Evolutionary conservation across 1,140 invertebrate genomes (phyloP).

Genomic region (Planococcus citri): DNA sequence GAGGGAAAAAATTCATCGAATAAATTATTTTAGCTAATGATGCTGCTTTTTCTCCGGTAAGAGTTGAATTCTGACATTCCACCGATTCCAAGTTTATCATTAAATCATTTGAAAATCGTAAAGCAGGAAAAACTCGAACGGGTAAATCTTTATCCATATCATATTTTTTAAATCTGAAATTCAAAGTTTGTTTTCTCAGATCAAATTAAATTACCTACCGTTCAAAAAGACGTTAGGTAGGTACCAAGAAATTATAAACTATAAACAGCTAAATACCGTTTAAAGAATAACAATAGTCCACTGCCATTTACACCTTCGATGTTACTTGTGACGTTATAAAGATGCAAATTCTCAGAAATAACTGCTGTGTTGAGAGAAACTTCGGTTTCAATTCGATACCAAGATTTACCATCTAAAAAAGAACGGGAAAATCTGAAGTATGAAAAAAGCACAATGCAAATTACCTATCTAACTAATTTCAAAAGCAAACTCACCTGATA

Average conservation of each 20-base stretch:
- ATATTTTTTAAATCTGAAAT: neutral
- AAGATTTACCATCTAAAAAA: neutral
- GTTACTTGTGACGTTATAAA: neutral
- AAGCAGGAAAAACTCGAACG: neutral
- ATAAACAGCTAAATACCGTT: neutral
- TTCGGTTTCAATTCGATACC: neutral
- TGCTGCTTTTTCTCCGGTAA: constrained; percentile 22
- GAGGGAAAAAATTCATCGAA: too few species aligned
- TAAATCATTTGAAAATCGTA: neutral
- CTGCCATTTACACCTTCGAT: neutral
- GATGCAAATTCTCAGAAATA: neutral
- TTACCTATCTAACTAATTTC: too few species aligned
- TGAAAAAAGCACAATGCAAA: too few species aligned
- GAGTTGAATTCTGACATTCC: neutral
- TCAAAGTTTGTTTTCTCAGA: too few species aligned
- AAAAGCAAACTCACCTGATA: neutral
- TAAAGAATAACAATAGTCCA: neutral
- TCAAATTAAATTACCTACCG: too few species aligned
- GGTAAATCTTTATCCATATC: neutral
- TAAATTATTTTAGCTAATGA: neutral
- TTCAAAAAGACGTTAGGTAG: too few species aligned
- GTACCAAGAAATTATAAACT: too few species aligned
- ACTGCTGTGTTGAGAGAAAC: neutral
- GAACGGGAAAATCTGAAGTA: too few species aligned
- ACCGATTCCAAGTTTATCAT: constrained; percentile 16